Conservation (phyloP, 2,888 invertebrate species). For the Drosophila merina region DNA sequence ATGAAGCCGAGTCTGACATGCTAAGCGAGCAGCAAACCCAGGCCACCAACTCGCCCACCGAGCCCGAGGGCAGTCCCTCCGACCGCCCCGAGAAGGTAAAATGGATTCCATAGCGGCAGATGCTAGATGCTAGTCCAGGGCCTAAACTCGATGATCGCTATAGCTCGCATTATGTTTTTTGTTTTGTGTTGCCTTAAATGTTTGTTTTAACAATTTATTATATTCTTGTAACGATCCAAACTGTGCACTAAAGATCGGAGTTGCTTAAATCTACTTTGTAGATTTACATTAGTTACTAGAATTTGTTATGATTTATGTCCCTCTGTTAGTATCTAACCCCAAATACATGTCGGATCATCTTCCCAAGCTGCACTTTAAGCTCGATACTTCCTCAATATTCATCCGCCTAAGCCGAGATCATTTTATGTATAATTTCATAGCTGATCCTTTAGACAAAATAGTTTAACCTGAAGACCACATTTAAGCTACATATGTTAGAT, state of each 20-base stretch:
- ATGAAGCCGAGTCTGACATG: constrained; percentile 67
- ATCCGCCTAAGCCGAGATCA: not conserved
- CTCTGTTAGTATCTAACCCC: no score
- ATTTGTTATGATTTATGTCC: no score
- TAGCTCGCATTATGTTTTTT: constrained; percentile 16
- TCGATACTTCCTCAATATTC: no score
- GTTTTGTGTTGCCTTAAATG: constrained; percentile 10
- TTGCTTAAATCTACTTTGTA: no score
- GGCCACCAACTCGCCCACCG: constrained; percentile 73
- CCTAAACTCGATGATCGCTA: constrained; percentile 23
- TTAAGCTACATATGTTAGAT: not conserved
- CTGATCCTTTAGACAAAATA: no score
- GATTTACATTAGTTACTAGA: no score
- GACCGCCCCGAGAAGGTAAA: constrained; percentile 61
- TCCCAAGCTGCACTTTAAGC: not conserved
- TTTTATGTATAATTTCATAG: no score
- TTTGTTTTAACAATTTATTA: constrained; percentile 2
- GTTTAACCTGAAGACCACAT: no score
- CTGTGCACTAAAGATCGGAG: no score
- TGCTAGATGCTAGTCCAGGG: constrained; percentile 4
- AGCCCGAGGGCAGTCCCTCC: constrained; percentile 54
- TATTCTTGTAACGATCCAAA: not conserved
- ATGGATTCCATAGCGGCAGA: constrained; percentile 17
- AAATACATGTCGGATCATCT: no score
- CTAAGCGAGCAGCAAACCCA: constrained; percentile 65